Evolutionary conservation across 2,888 invertebrate genomes (phyloP), one percentile per base, ranked within the genome.

Genomic region (Myathropa florea): DNA sequence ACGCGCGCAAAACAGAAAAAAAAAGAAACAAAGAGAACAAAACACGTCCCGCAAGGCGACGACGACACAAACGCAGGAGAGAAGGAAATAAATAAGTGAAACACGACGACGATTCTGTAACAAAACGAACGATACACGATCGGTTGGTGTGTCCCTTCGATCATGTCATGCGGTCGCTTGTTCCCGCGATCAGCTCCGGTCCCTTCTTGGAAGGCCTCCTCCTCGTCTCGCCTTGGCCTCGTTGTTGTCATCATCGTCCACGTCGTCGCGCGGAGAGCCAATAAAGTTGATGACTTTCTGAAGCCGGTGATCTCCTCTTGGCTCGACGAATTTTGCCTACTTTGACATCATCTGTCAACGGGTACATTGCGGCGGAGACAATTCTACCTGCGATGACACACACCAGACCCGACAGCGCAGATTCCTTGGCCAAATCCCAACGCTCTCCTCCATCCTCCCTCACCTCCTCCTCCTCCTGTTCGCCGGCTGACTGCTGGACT

Each of bases 71-170:
- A 65, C 33, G 63, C 77, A 60, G 63, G 59, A 60, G 64, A 86
- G 36, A 68, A 75, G 60, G 53, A 65, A 73, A 63, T 21, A 83
- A 79, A 75, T 33, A 65, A 83, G 83, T 46, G 59, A 39, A 88
- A 82, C 88, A 82, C 86, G 83, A 71, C 83, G 80, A 59, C 36
- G 77, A 83, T 65, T 78, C 75, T 82, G 77, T 70, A 70, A 88
- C 87, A 88, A 88, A 89, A 85, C 83, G 85, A 86, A 87, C 80
- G 88, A 88, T 78, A 86, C 83, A 83, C 75, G 80, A 46, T 78
- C 83, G 60, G 70, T 65, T 70, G 71, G 75, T 79, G 78, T 79
- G 87, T 88, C 88, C 77, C 77, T 83, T 81, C 85, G 83, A 85
- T 85, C 88, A 83, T 88, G 88, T 88, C 87, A 87, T 61, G 71